Conservation (phyloP, 2,888 invertebrate species). For the Sylvicola cinctus region DNA sequence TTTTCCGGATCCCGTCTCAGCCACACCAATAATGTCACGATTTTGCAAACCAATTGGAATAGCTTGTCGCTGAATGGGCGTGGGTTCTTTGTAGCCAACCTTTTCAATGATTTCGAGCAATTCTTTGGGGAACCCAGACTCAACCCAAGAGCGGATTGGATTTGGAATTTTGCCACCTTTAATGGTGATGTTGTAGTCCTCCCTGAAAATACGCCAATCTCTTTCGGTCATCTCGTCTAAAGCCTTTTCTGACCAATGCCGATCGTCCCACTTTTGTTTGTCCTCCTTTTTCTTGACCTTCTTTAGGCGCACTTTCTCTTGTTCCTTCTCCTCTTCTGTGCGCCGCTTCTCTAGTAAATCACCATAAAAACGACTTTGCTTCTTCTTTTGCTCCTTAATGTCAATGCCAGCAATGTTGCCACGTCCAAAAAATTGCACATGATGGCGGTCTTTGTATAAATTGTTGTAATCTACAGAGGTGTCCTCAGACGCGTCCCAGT, state of each 20-base stretch:
- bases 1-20: slow-evolving; percentile 98
- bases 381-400: slow-evolving; percentile 85
- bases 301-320: slow-evolving; percentile 80
- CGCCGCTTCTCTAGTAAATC: slow-evolving; percentile 84
- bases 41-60: slow-evolving; percentile 95
- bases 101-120: slow-evolving; percentile 83
- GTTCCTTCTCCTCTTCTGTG: slow-evolving; percentile 91
- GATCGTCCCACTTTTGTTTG: slow-evolving; percentile 96
- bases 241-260: slow-evolving; percentile 96
- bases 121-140: slow-evolving; percentile 75
- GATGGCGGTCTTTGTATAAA: slow-evolving; percentile 89
- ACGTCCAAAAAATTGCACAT: slow-evolving; percentile 93
- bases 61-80: slow-evolving; percentile 97
- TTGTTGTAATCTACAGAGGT: slow-evolving; percentile 95
- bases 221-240: slow-evolving; percentile 92
- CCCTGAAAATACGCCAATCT: slow-evolving; percentile 98
- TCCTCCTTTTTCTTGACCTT: slow-evolving; percentile 90
- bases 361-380: slow-evolving; percentile 94
- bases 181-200: slow-evolving; percentile 96
- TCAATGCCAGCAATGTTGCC: slow-evolving; percentile 98
- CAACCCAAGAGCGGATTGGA: slow-evolving; percentile 88
- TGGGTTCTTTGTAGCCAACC: slow-evolving; percentile 94
- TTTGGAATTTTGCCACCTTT: slow-evolving; percentile 96
- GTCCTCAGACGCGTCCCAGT: slow-evolving; percentile 99
- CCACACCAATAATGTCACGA: slow-evolving; percentile 95